Base-by-base conservation (phyloP, 2,888 invertebrate species). In the Bembecia ichneumoniformis region DNA sequence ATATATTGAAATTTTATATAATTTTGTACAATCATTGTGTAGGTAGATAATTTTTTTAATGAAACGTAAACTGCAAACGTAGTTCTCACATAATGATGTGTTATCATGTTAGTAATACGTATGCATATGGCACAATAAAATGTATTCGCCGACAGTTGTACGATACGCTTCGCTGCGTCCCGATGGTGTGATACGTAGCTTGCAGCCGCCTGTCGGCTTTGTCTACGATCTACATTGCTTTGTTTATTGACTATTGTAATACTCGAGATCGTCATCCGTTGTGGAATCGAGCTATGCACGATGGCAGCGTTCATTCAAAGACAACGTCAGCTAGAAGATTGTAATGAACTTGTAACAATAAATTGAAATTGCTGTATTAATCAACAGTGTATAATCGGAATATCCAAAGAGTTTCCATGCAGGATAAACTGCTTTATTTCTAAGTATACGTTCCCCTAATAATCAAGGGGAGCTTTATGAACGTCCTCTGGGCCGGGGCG, bases 221-320 rank as follows among this genome's bases (percentile, higher is more conserved):
- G 77, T 80, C 71, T 76, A 68, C 72, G 64, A 70, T 76, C 76
- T 77, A 71, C 73, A 73, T 63, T 67, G 70, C 77, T 74, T 72
- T 82, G 82, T 83, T 82, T 82, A 81, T 82, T 78, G 76, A 72
- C 78, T 71, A 82, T 83, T 82, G 80, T 82, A 62, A 65, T 66
- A 63, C 59, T 54, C 55, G 66, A 71, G 77, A 77, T 77, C 73
- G 69, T 70, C 68, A 69, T 64, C 71, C 71, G 70, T 69, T 69
- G 67, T 62, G 66, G 76, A 74, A 77, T 77, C 72, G 74, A 73
- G 71, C 68, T 66, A 66, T 76, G 74, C 70, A 74, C 71, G 68
- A 73, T 68, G 66, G n/a, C 13, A 40, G 40, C 11, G 14, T 40
- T 40, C 28, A 28, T 5, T 28, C 28, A 28, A 7, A 28, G 28